These are phyloP conservation scores for Semotilus atromaculatus DNA, from an alignment of 2,797 vertebrate species.

Conservation along the genomic window DNA sequence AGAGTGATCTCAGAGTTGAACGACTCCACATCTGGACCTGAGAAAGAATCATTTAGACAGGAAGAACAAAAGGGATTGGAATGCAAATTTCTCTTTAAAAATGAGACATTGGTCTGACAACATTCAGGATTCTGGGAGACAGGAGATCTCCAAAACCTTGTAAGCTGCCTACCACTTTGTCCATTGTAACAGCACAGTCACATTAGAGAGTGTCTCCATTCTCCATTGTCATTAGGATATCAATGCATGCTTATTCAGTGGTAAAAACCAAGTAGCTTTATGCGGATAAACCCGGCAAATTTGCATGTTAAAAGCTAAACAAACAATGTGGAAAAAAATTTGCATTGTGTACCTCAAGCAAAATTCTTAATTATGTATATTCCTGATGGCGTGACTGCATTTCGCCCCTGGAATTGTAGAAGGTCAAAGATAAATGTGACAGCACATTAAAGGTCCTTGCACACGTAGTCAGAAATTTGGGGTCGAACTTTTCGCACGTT, in stretches of 20 bases:
- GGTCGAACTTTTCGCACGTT: too few relatives aligned
- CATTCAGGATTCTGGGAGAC: neutral
- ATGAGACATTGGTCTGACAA: neutral
- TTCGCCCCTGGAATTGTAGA: neutral
- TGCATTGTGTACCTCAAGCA: rapidly evolving
- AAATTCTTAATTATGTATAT: neutral
- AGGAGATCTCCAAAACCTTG: neutral
- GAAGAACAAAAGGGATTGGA: neutral
- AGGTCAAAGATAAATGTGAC: neutral
- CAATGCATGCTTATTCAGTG: neutral
- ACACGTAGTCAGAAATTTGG: too few relatives aligned
- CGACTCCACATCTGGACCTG: constrained; percentile 81
- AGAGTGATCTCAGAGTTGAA: constrained; percentile 84
- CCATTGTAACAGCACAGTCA: too few relatives aligned
- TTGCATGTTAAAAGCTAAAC: neutral
- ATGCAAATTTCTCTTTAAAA: neutral
- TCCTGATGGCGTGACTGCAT: neutral
- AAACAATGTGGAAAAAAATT: neutral
- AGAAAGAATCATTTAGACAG: neutral
- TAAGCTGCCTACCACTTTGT: neutral
- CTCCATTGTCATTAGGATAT: neutral
- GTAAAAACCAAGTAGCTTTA: neutral
- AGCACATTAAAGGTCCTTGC: neutral
- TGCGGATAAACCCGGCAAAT: neutral
- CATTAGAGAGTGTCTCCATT: too few relatives aligned